Evolutionary conservation across 1,140 invertebrate genomes (phyloP), one percentile per base, ranked within the genome.

Genomic region (Sycophila sp.): DNA sequence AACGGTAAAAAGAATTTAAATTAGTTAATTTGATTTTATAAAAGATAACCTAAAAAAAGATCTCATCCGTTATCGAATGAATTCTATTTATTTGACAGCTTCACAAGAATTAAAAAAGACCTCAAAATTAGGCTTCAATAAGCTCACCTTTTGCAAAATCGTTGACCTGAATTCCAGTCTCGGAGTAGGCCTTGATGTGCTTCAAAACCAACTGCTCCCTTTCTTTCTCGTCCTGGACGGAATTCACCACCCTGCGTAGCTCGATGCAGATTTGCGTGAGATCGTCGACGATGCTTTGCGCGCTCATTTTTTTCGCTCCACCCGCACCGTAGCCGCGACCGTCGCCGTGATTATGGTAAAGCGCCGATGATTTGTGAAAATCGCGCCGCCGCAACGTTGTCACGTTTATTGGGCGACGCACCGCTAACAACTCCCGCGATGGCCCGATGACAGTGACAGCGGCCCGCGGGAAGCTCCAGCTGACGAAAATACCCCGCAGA

Each of bases 121-220:
- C 15, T 42, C 2, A 2, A 42, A 15, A 5, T n/a, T n/a, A n/a
- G 38, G 11, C n/a, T n/a, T n/a, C n/a, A 15, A 42, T 17, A 15
- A 4, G 13, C 30, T 75, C 58, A 86, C 85, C 84, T 85, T 81
- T 79, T 72, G 79, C 78, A 70, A 86, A 85, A 72, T 86, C 82
- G 53, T 74, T 79, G 47, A 81, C 63, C 17, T 55, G 45, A 28
- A 70, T 45, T 6, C 64, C 77, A 10, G 66, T 72, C 2, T 76
- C 66, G 2, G 71, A 75, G 36, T 73, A 81, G 51, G 64, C 55
- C 64, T 83, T 81, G 3, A 86, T 81, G 22, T 86, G 84, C 26
- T 78, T 78, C 15, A 83, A 72, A 70, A 85, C 69, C 7, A 84
- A 67, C 30, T 71, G 73, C 47, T 82, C 77, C n/a, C 78, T 80